Evolutionary conservation across 2,888 invertebrate species (phyloP), one percentile per base, ranked within the genome.

Genomic region (Aspidapion aeneum): DNA sequence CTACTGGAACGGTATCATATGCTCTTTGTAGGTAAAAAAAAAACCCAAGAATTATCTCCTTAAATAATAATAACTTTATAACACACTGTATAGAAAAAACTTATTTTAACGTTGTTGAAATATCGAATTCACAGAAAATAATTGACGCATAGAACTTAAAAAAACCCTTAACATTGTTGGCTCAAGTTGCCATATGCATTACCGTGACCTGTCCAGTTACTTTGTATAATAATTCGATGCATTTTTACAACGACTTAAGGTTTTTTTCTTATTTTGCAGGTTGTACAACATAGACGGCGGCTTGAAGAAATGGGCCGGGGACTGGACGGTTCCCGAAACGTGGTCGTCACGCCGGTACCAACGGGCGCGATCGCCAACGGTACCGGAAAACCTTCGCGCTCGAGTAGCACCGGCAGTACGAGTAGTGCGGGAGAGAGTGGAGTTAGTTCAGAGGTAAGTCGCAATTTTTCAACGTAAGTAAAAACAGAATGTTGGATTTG

Each of bases 231-330:
- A 12, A 3, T 12, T 7, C 35, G 12, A 12, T 35, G 35, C 35
- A 35, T 35, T 7, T 35, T 3, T 35, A 12, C 35, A 7, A 35
- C 35, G 3, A 35, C 35, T 35, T 35, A 35, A 35, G 35, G 3
- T 35, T 35, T 35, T 35, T 35, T 3, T 35, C 12, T 35, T 35
- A 35, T 7, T n/a, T 35, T 35, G 3, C 35, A 35, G 35, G 96
- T 98, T 55, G 86, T 90, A 67, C 84, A 86, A 22, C 91, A 90
- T 74, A 83, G 91, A 60, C 80, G 82, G 65, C 88, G 88, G 86
- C 86, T 90, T 65, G 84, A 85, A 71, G 84, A 85, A 68, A 84
- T 72, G 18, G 65, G 69, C 56, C 63, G 71, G 69, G 66, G 59
- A 19, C 18, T 54, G 54, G 22, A 20, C 50, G n/a, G 16, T 18